These are phyloP conservation scores for Pedionomus torquatus DNA, from an alignment of 2,113 vertebrate species.

Conservation along the genomic window DNA sequence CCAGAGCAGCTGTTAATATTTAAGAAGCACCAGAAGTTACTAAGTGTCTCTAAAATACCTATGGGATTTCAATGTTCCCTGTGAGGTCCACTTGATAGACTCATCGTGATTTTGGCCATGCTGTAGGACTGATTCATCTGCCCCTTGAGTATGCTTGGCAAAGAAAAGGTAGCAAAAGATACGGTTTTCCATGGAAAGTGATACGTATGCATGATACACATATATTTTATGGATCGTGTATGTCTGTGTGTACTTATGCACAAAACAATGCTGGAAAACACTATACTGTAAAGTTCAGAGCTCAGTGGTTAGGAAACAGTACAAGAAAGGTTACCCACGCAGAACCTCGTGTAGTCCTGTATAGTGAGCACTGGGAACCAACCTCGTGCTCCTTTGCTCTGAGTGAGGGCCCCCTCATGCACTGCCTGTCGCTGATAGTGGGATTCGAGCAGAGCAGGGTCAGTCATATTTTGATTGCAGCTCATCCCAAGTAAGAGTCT, in stretches of 20 bases:
- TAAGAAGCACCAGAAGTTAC: conserved; percentile 43
- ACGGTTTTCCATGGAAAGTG: neutral
- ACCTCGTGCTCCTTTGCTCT: fast-evolving
- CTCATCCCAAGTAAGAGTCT: neutral
- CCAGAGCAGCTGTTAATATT: conserved; percentile 44
- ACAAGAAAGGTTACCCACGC: neutral
- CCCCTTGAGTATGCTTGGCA: neutral
- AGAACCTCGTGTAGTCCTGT: neutral
- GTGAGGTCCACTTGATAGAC: neutral
- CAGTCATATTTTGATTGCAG: neutral
- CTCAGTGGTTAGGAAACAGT: neutral
- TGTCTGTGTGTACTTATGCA: neutral
- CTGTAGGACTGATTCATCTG: neutral
- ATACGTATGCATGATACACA: neutral
- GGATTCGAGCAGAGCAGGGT: neutral
- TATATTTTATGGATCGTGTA: neutral
- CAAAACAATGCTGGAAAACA: neutral
- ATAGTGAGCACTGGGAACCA: neutral
- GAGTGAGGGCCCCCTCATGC: neutral
- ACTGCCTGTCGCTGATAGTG: fast-evolving
- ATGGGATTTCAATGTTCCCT: conserved; percentile 15
- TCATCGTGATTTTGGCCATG: neutral
- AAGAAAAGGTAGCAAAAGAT: neutral
- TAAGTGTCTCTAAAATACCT: conserved; percentile 30
- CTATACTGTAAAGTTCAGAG: neutral